Percentiles rank a stretch among this genome's conserved stretches.
Conservation (phyloP, 2,888 invertebrate genomes). For the Eustalomyia histrio region DNA sequence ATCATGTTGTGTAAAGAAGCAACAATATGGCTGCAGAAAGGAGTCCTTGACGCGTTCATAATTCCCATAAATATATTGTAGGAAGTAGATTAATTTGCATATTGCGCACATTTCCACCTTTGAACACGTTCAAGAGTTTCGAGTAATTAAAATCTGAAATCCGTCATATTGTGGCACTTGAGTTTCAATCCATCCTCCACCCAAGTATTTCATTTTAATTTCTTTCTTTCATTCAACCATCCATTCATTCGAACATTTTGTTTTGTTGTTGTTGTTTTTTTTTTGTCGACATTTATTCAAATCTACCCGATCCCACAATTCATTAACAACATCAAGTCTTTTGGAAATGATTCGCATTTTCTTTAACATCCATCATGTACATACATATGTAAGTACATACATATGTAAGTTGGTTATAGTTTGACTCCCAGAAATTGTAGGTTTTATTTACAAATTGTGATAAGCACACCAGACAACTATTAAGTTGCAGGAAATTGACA, state of each 20-base stretch:
- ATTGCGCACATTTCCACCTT: constrained; percentile 69
- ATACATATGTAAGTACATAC: not conserved
- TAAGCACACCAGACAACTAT: no score
- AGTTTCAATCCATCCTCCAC: constrained; percentile 51
- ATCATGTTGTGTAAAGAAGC: constrained; percentile 46
- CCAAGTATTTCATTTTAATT: constrained; percentile 52
- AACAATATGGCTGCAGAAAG: constrained; percentile 59
- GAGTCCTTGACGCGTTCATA: constrained; percentile 76
- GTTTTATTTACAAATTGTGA: no score
- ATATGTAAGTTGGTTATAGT: not conserved
- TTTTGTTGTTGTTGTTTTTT: constrained; percentile 44
- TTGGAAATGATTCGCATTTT: constrained; percentile 62
- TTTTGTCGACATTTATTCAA: constrained; percentile 40
- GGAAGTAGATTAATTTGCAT: constrained; percentile 77
- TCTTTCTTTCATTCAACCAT: constrained; percentile 40
- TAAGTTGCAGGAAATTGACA: no score
- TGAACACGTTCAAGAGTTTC: constrained; percentile 66
- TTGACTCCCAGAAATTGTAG: no score
- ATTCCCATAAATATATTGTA: constrained; percentile 73
- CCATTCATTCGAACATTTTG: constrained; percentile 61
- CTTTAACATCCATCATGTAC: constrained; percentile 51
- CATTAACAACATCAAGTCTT: constrained; percentile 64
- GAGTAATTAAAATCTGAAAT: constrained; percentile 68
- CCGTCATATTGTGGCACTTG: constrained; percentile 66
- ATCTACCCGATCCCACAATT: constrained; percentile 57